Evolutionary conservation across 1,140 invertebrate genomes (phyloP).

Genomic region (Apis mellifera): Amel_HAv3.1 CM009937.2:1489501-1490000

Average conservation of each 20-base stretch:
- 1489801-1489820: slow-evolving; percentile 51
- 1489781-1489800: slow-evolving; percentile 39
- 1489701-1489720: no score
- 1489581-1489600: no score
- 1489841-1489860: slow-evolving; percentile 69
- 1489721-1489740: slow-evolving; percentile 38
- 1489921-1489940: slow-evolving; percentile 39
- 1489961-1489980: slow-evolving; percentile 61
- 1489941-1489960: slow-evolving; percentile 47
- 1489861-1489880: slow-evolving; percentile 63
- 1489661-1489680: no score
- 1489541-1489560: no score
- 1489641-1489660: no score
- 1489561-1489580: no score
- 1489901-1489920: slow-evolving; percentile 47
- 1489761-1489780: slow-evolving; percentile 48
- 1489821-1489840: slow-evolving; percentile 67
- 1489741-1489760: slow-evolving; percentile 17
- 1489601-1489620: no score
- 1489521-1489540: no score
- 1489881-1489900: slow-evolving; percentile 50
- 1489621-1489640: no score
- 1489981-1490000: slow-evolving; percentile 47
- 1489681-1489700: no score
- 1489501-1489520: no score